Percentiles rank a stretch among this genome's conserved stretches.
These are phyloP conservation scores for Epizoanthus ramosus DNA, from an alignment of 92 coral and sea anemone genomes.

Conservation along the genomic window DNA sequence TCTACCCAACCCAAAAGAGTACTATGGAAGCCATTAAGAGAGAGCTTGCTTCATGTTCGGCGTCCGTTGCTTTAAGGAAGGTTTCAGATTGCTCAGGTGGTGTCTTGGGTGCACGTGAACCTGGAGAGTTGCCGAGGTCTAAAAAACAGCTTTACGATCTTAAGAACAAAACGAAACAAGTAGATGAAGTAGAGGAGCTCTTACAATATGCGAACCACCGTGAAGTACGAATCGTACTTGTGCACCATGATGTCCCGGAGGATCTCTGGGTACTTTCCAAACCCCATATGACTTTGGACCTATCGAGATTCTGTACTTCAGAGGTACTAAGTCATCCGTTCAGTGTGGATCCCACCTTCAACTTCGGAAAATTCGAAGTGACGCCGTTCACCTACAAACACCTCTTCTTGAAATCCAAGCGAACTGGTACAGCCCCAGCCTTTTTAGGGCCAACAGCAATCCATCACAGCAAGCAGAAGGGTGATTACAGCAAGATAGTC, in stretches of 20 bases:
- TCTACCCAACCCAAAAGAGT: no score
- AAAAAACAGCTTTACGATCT: no score
- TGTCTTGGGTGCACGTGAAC: no score
- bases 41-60: no score
- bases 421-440: slow-evolving; percentile 45
- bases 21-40: no score
- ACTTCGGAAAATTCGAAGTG: slow-evolving; percentile 56
- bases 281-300: slow-evolving; percentile 50
- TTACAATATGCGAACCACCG: no score
- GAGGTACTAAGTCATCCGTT: slow-evolving; percentile 38
- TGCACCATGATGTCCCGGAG: slow-evolving; percentile 66
- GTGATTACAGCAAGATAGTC: slow-evolving; percentile 43
- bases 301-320: slow-evolving; percentile 45
- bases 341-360: slow-evolving; percentile 65
- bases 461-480: slow-evolving; percentile 51
- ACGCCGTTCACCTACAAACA: slow-evolving; percentile 58
- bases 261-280: slow-evolving; percentile 50
- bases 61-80: no score
- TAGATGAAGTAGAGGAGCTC: no score
- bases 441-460: slow-evolving; percentile 62
- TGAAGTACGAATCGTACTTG: no score
- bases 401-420: slow-evolving; percentile 38
- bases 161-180: no score
- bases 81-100: no score
- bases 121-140: no score